These are phyloP conservation scores for Tichodroma muraria DNA, from an alignment of 2,113 vertebrate genomes.

Conservation along the genomic window DNA sequence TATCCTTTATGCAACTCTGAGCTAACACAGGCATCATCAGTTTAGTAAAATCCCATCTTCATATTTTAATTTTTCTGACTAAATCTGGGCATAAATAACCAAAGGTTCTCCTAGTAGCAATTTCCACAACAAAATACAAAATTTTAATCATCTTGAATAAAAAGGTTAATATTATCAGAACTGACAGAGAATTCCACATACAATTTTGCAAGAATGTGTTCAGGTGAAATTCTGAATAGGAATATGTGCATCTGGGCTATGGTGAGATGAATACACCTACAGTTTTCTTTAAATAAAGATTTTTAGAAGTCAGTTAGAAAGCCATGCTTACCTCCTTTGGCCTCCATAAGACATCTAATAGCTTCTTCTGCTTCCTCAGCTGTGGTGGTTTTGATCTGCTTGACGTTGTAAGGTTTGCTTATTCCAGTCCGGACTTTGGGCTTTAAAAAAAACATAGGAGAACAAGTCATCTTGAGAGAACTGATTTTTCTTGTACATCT, in stretches of 20 bases:
- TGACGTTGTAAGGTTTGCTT: slow-evolving; percentile 79
- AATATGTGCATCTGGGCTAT: background rate
- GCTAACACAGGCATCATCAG: background rate
- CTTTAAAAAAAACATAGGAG: slow-evolving; percentile 22
- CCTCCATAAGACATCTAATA: slow-evolving; percentile 76
- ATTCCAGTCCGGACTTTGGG: slow-evolving; percentile 78
- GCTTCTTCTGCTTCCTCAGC: slow-evolving; percentile 76
- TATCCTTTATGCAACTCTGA: background rate
- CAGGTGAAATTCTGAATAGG: background rate
- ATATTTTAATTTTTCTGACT: background rate
- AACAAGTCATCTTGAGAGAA: background rate
- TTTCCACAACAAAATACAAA: background rate
- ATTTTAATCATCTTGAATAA: background rate
- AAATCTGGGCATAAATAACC: background rate
- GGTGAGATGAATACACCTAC: background rate
- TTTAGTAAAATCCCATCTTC: background rate
- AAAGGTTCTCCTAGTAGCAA: background rate
- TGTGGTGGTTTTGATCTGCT: slow-evolving; percentile 79
- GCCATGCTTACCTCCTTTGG: slow-evolving; percentile 63
- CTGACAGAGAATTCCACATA: background rate
- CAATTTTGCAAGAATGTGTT: background rate
- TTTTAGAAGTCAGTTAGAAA: background rate
- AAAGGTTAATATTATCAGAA: background rate
- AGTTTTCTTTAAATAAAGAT: background rate
- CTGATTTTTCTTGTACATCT: background rate